These are phyloP conservation scores for Tortricodes alternella DNA, from an alignment of 2,888 invertebrate genomes.

Conservation along the genomic window DNA sequence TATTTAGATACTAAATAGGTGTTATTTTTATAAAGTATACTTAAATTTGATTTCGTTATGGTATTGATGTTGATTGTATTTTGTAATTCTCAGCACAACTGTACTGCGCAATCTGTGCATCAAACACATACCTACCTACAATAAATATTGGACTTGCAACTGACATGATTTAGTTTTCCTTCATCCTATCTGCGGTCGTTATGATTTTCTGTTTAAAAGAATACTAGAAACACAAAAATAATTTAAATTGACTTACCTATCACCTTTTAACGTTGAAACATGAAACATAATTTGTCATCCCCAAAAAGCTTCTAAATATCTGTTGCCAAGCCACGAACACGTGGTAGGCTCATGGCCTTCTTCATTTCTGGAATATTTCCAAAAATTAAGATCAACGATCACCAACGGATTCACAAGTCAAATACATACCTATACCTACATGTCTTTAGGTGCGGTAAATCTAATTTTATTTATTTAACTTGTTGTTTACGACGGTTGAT, in stretches of 20 bases:
- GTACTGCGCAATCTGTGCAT: background rate
- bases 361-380: conserved; percentile 36
- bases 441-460: too few species aligned
- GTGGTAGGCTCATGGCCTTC: conserved; percentile 35
- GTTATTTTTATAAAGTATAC: too few species aligned
- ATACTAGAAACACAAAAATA: background rate
- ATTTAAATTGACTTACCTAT: background rate
- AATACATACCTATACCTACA: background rate
- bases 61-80: background rate
- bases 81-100: background rate
- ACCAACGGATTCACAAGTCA: background rate
- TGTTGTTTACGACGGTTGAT: too few species aligned
- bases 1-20: too few species aligned
- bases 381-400: conserved; percentile 38
- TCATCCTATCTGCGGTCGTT: background rate
- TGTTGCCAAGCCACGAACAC: conserved; percentile 38
- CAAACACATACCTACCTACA: too few species aligned
- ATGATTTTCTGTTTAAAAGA: background rate
- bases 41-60: background rate
- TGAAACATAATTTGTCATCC: background rate
- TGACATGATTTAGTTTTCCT: background rate
- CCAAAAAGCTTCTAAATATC: conserved; percentile 25
- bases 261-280: background rate
- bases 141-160: background rate
- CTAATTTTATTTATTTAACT: too few species aligned